phyloP scores from a whole-genome alignment of 2,113 vertebrate genomes.

The Mesembrinibis cayennensis region DNA sequence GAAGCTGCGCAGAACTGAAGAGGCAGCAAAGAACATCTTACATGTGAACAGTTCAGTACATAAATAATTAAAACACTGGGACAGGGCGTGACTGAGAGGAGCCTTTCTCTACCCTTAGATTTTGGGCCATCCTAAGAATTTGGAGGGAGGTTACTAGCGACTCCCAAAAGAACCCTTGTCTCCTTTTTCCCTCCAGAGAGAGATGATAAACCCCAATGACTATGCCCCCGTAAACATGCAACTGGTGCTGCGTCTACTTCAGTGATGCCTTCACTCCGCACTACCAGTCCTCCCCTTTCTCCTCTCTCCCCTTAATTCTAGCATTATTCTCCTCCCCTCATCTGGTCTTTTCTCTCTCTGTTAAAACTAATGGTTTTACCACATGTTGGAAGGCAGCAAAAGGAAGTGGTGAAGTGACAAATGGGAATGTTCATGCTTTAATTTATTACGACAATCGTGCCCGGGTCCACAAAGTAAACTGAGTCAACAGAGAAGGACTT shows the following conservation, averaged over 20 bases:
- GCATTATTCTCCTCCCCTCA: background rate
- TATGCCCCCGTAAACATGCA: rapidly evolving
- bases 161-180: background rate
- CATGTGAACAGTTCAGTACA: background rate
- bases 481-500: conserved; percentile 63
- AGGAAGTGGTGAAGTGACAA: conserved; percentile 69
- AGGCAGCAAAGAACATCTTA: background rate
- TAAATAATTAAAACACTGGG: background rate
- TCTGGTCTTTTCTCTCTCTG: background rate
- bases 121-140: background rate
- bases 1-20: background rate
- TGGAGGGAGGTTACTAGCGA: background rate
- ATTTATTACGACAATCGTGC: conserved; percentile 56
- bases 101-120: no score
- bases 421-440: conserved; percentile 59
- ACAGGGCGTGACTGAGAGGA: background rate
- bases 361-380: conserved; percentile 40
- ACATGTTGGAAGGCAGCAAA: conserved; percentile 28
- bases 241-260: background rate
- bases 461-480: conserved; percentile 57
- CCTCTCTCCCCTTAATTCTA: background rate
- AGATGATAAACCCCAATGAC: background rate
- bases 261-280: background rate
- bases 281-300: background rate
- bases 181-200: background rate